Evolutionary conservation across 2,888 invertebrate genomes (phyloP).

Genomic region (Acanthococcus lagerstroemiae): DNA sequence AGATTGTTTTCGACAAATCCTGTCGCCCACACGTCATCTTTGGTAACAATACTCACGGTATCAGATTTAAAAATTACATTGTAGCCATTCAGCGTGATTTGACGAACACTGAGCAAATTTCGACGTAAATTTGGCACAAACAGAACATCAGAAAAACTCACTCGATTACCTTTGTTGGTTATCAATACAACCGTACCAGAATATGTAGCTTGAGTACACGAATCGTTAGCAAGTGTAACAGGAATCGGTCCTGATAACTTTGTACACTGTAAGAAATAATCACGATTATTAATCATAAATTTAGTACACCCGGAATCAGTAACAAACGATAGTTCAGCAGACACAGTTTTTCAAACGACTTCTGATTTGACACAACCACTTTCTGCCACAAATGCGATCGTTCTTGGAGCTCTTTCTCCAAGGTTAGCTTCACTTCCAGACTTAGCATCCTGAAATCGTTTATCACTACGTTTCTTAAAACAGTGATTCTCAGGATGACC

Average conservation of each 20-base stretch:
- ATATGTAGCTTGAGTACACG: not conserved
- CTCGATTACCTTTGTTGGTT: not conserved
- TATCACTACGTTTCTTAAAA: not conserved
- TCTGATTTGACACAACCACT: no score
- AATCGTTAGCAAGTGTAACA: not conserved
- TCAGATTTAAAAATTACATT: not conserved
- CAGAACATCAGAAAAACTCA: not conserved
- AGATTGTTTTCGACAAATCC: not conserved
- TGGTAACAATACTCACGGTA: not conserved
- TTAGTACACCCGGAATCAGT: not conserved
- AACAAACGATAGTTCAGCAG: not conserved
- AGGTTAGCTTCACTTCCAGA: no score
- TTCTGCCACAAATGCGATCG: no score
- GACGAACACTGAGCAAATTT: not conserved
- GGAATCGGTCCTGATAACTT: not conserved
- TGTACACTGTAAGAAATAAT: not conserved
- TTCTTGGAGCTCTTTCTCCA: no score
- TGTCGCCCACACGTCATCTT: not conserved
- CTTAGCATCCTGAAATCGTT: no score
- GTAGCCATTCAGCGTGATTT: not conserved
- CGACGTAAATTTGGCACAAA: not conserved
- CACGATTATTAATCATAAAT: not conserved
- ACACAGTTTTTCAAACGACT: no score
- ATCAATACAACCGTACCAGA: not conserved
- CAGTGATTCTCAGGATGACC: not conserved